phyloP scores from a whole-genome alignment of 2,113 vertebrate genomes.

The Struthidea cinerea region DNA sequence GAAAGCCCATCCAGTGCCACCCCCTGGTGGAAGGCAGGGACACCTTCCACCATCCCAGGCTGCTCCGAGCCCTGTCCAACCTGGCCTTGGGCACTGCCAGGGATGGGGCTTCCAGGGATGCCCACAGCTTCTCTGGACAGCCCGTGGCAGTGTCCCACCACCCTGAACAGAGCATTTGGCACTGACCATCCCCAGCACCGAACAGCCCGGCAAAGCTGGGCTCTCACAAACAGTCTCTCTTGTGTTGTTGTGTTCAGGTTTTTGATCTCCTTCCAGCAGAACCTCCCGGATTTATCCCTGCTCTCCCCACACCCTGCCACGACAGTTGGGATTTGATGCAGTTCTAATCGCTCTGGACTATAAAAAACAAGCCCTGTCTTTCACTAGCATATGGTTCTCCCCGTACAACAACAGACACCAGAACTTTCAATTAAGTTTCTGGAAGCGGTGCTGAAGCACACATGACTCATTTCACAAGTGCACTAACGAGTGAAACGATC shows the following conservation, averaged over 20 bases:
- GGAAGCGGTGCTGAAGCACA: constrained; percentile 19
- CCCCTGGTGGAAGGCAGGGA: background rate
- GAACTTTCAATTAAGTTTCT: constrained; percentile 67
- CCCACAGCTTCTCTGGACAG: background rate
- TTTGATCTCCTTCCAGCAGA: background rate
- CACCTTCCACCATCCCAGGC: background rate
- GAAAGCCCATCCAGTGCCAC: background rate
- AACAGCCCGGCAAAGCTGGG: background rate
- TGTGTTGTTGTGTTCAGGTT: background rate
- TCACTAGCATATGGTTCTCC: constrained; percentile 52
- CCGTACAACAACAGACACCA: constrained; percentile 47
- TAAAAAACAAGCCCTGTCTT: constrained; percentile 52
- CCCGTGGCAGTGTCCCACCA: background rate
- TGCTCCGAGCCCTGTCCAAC: background rate
- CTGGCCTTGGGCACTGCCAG: background rate
- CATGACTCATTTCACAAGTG: constrained; percentile 64
- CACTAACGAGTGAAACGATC: constrained; percentile 46
- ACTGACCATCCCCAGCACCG: background rate
- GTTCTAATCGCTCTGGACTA: constrained; percentile 24
- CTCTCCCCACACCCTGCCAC: background rate
- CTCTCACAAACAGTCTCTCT: background rate
- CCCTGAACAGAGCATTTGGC: background rate
- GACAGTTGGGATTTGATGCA: constrained; percentile 26
- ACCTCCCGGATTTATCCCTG: background rate
- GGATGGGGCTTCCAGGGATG: background rate